Percentiles rank a stretch among this genome's conserved stretches.
These are phyloP conservation scores for Lepeophtheirus nordmannii DNA, from an alignment of 2,888 invertebrate species.

Conservation along the genomic window DNA sequence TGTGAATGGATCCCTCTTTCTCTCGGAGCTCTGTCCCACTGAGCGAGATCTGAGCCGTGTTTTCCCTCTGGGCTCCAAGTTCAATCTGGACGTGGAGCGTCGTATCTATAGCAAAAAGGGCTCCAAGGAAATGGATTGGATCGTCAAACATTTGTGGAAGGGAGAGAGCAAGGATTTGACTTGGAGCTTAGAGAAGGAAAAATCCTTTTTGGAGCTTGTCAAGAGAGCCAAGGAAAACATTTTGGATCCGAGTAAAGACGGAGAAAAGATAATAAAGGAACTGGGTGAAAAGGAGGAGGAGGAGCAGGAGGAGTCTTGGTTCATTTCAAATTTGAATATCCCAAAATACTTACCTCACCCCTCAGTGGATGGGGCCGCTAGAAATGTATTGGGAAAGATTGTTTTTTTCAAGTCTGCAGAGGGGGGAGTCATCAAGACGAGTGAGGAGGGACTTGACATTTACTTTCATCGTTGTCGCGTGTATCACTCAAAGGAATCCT, in stretches of 20 bases:
- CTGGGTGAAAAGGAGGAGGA: neutral
- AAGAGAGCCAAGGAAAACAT: too few relatives aligned
- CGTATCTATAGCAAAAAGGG: neutral
- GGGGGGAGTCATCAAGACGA: neutral
- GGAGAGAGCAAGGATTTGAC: neutral
- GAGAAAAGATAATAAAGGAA: too few relatives aligned
- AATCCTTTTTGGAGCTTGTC: neutral
- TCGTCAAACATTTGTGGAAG: neutral
- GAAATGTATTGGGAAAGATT: neutral
- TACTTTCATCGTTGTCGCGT: constrained; percentile 2
- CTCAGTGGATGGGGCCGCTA: neutral
- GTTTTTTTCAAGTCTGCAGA: neutral
- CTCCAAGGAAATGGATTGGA: neutral
- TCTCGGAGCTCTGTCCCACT: neutral
- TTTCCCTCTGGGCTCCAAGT: neutral
- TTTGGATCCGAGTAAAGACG: too few relatives aligned
- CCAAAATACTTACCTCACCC: neutral
- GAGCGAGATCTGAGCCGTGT: neutral
- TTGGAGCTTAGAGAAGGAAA: neutral
- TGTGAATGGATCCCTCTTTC: neutral
- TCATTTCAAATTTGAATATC: neutral
- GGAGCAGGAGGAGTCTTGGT: neutral
- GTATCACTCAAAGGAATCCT: neutral
- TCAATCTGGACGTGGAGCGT: neutral
- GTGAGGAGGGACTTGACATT: neutral